Evolutionary conservation across 2,113 vertebrate species (phyloP).

Genomic region (Peromyscus californicus): DNA sequence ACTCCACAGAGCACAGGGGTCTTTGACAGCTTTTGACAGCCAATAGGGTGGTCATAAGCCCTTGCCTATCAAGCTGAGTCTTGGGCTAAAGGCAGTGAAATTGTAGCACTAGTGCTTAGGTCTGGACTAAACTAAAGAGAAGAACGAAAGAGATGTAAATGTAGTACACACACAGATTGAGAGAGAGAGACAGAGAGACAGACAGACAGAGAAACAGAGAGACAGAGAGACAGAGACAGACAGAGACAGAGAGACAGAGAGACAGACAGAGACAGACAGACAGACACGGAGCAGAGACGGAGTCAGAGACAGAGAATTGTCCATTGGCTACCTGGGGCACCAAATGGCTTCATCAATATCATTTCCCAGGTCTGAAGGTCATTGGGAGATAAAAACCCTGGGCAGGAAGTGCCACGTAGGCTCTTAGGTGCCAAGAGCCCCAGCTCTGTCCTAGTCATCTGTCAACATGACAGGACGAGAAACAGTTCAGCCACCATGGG

Average conservation of each 20-base stretch:
- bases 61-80: fast-evolving
- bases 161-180: neutral
- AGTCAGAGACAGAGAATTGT: neutral
- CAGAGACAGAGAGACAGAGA: neutral
- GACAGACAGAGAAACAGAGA: too few relatives aligned
- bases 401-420: constrained; percentile 72
- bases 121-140: neutral
- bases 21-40: neutral
- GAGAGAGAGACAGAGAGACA: neutral
- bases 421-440: constrained; percentile 70
- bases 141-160: neutral
- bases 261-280: too few relatives aligned
- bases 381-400: constrained; percentile 76
- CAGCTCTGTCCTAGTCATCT: constrained; percentile 74
- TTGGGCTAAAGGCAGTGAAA: fast-evolving
- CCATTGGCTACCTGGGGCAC: constrained; percentile 77
- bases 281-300: neutral
- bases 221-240: too few relatives aligned
- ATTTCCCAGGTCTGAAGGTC: constrained; percentile 83
- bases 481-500: constrained; percentile 80
- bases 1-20: fast-evolving
- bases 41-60: fast-evolving
- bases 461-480: constrained; percentile 78
- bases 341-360: constrained; percentile 82
- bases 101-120: fast-evolving